Evolutionary conservation across 1,140 invertebrate species (phyloP).

Genomic region (Whitmania pigra): DNA sequence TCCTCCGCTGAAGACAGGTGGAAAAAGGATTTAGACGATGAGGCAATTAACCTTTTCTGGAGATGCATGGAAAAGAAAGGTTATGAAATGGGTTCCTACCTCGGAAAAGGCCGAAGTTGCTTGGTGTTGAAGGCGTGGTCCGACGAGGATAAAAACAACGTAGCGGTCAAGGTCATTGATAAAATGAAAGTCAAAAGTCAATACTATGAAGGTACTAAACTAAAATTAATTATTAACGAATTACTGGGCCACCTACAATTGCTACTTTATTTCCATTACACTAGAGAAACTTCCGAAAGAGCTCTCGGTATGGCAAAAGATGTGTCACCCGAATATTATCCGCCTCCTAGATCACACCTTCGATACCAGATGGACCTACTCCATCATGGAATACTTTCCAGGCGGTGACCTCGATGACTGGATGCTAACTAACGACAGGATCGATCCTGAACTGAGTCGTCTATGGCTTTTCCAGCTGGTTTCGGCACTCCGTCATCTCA

Average conservation of each 20-base stretch:
- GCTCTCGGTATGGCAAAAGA: background rate
- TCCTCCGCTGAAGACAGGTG: no score
- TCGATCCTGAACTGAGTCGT: background rate
- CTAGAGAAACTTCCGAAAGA: background rate
- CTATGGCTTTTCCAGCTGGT: background rate
- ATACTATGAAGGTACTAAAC: background rate
- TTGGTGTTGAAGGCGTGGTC: background rate
- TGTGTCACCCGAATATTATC: conserved; percentile 6
- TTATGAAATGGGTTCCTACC: no score
- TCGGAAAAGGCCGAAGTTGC: background rate
- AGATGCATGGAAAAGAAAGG: no score
- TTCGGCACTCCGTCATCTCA: background rate
- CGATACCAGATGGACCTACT: background rate
- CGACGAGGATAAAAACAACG: background rate
- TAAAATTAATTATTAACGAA: no score
- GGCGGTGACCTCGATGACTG: background rate
- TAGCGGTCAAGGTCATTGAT: conserved; percentile 6
- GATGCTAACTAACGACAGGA: background rate
- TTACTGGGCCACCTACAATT: no score
- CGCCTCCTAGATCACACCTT: background rate
- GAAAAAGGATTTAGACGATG: no score
- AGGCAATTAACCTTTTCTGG: no score
- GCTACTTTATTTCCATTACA: background rate
- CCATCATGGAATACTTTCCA: background rate
- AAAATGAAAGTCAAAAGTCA: background rate